These are phyloP conservation scores for Chamaetylas fuelleborni DNA, from an alignment of 2,113 vertebrate genomes.

Conservation along the genomic window DNA sequence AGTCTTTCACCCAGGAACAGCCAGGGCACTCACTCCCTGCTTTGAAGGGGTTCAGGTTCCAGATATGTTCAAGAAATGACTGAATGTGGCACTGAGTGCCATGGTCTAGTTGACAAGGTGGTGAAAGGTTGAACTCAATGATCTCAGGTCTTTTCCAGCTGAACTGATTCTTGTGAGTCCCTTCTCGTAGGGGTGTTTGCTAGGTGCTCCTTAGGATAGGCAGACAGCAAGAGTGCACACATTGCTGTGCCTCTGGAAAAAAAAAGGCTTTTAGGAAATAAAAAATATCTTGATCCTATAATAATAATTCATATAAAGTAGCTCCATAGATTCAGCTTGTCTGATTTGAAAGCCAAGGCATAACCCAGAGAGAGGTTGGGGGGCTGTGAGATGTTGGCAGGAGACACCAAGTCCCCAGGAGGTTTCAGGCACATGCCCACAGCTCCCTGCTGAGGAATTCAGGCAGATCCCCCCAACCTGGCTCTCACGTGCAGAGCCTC, in stretches of 20 bases:
- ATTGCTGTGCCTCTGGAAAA: too few relatives aligned
- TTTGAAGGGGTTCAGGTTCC: neutral
- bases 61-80: neutral
- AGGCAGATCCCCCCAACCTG: fast-evolving
- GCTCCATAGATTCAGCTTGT: neutral
- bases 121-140: neutral
- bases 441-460: neutral
- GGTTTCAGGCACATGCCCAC: neutral
- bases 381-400: neutral
- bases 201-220: neutral
- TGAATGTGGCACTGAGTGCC: neutral
- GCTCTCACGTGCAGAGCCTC: neutral
- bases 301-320: neutral
- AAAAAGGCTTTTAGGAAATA: neutral
- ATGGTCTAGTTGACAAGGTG: neutral
- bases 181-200: neutral
- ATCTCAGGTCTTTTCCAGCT: neutral
- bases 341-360: neutral
- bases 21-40: neutral
- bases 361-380: neutral
- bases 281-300: neutral
- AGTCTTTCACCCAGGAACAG: neutral
- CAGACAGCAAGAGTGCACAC: fast-evolving
- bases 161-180: neutral
- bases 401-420: neutral